Conservation (phyloP, 2,113 vertebrate genomes). For the Hypomesus transpacificus region DNA sequence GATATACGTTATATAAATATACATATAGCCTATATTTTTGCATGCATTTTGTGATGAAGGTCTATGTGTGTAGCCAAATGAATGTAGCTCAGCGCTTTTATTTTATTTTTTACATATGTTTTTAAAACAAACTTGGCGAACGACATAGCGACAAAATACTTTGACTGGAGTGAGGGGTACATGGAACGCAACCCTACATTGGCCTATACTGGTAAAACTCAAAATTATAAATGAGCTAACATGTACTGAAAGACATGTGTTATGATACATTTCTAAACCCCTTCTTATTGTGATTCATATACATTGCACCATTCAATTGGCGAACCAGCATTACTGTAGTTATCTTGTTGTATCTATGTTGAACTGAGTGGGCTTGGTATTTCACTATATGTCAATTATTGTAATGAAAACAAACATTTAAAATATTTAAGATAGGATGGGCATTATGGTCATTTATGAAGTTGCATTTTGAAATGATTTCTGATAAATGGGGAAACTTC, state of each 20-base stretch:
- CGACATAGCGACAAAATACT: neutral
- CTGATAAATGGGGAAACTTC: conserved; percentile 51
- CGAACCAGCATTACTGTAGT: neutral
- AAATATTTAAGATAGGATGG: neutral
- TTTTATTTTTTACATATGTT: neutral
- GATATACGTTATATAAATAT: no score
- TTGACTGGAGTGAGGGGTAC: neutral
- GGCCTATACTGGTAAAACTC: neutral
- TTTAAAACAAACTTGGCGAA: neutral
- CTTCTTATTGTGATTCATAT: neutral
- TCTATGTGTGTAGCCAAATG: neutral
- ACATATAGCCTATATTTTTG: no score
- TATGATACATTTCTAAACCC: neutral
- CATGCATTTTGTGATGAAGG: neutral
- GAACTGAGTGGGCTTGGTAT: neutral
- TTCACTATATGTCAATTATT: neutral
- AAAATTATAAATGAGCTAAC: neutral
- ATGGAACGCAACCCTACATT: neutral
- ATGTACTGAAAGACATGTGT: neutral
- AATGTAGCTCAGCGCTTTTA: neutral
- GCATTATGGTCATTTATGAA: neutral
- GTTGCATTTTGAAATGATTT: conserved; percentile 31
- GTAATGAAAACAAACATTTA: neutral
- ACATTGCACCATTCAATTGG: neutral
- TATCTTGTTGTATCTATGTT: neutral